A percentile compares a stretch with the other conserved stretches of the same genome.
Evolutionary conservation across 1,140 invertebrate genomes (phyloP).

Genomic region (roundworm (Caenorhabditis elegans)): WBcel235 BX284603.4:4997501-4998000

Average conservation of each 20-base stretch:
- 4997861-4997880: neutral
- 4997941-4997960: conserved; percentile 36
- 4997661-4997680: no score
- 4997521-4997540: conserved; percentile 78
- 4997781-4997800: neutral
- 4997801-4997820: neutral
- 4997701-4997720: conserved; percentile 73
- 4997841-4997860: neutral
- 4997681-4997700: neutral
- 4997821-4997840: neutral
- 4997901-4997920: conserved; percentile 74
- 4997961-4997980: neutral
- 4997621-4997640: no score
- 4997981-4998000: conserved; percentile 4
- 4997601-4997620: no score
- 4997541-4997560: no score
- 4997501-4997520: conserved; percentile 67
- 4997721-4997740: conserved; percentile 72
- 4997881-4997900: conserved; percentile 73
- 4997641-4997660: no score
- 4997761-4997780: conserved; percentile 36
- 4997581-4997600: no score
- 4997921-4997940: conserved; percentile 71
- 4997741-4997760: conserved; percentile 66
- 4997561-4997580: no score